Conservation (phyloP, 35 echinoderm and acorn worm species). For the Ophiothrix spiculata region DNA sequence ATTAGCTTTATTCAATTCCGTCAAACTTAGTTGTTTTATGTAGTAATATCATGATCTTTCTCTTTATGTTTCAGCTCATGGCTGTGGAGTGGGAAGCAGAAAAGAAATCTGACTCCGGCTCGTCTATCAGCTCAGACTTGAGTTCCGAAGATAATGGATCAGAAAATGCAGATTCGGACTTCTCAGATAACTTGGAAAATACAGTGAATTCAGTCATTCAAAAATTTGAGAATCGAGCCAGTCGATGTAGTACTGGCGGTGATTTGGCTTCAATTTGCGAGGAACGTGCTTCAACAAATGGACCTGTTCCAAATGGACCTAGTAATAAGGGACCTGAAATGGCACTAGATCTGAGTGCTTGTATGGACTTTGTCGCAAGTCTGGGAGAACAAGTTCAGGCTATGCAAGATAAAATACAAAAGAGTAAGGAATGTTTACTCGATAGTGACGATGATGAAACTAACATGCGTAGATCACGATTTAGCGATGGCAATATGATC, state of each 20-base stretch:
- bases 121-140: conserved; percentile 51
- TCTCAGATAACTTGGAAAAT: conserved; percentile 38
- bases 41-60: no score
- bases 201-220: background rate
- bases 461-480: background rate
- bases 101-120: conserved; percentile 79
- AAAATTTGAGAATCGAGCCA: conserved; percentile 23
- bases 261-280: conserved; percentile 58
- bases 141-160: conserved; percentile 67
- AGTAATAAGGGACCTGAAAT: conserved; percentile 34
- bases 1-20: no score
- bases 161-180: conserved; percentile 64
- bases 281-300: conserved; percentile 34
- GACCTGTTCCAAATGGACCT: no score
- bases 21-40: no score
- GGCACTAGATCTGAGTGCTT: conserved; percentile 57
- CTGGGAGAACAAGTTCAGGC: conserved; percentile 72
- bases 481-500: background rate
- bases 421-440: conserved; percentile 69
- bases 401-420: conserved; percentile 75
- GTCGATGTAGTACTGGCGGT: conserved; percentile 35
- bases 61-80: conserved; percentile 74
- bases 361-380: conserved; percentile 76
- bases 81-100: conserved; percentile 79
- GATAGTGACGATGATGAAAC: conserved; percentile 42